Conservation (phyloP, 2,113 vertebrate species). For the Dendropsophus ebraccatus region DNA sequence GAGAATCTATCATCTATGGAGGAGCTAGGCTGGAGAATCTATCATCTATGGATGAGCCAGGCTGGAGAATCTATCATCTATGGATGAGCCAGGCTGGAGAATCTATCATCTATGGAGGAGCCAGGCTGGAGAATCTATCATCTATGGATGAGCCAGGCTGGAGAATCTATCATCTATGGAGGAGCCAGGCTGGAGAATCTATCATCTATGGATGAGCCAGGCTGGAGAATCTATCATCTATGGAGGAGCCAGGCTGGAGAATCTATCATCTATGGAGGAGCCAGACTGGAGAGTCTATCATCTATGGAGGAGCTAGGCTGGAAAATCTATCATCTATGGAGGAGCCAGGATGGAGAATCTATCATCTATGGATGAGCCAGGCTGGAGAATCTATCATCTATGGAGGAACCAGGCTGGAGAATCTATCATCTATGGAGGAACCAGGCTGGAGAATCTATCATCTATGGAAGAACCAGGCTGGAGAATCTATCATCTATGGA, state of each 20-base stretch:
- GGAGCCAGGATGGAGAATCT: not conserved
- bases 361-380: not conserved
- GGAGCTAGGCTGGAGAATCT: not conserved
- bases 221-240: not conserved
- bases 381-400: not conserved
- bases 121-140: not conserved
- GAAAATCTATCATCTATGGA: not conserved
- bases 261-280: not conserved
- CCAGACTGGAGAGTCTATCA: not conserved
- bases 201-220: not conserved
- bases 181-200: not conserved
- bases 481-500: not conserved
- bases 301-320: not conserved
- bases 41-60: not conserved
- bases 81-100: not conserved
- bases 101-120: not conserved
- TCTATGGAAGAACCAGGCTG: not conserved
- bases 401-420: not conserved
- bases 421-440: not conserved
- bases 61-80: not conserved
- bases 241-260: not conserved
- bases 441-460: not conserved
- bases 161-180: not conserved
- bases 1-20: not conserved
- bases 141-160: not conserved